Evolutionary conservation across 2,797 vertebrate species (phyloP).

Genomic region (Tenualosa ilisha): DNA sequence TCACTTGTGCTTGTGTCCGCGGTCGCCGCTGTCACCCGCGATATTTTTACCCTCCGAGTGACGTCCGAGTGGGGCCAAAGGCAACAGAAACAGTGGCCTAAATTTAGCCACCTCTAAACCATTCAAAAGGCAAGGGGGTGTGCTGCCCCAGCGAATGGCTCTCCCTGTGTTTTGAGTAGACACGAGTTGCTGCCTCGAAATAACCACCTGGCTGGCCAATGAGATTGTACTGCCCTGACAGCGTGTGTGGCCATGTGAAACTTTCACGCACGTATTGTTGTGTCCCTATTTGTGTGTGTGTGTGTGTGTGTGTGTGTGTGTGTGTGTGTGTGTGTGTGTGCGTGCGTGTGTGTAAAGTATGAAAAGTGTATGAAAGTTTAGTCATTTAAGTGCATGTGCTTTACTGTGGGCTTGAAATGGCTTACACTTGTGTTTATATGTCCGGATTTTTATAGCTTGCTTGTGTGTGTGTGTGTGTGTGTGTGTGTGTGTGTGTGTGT

Average conservation of each 20-base stretch:
- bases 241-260: conserved; percentile 44
- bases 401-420: conserved; percentile 6
- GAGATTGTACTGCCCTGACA: conserved; percentile 35
- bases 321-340: conserved; percentile 10
- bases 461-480: conserved; percentile 29
- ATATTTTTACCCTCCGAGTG: conserved; percentile 77
- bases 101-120: conserved; percentile 73
- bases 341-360: neutral
- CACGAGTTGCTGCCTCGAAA: conserved; percentile 61
- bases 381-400: conserved; percentile 15
- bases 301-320: conserved; percentile 27
- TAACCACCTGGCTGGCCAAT: conserved; percentile 52
- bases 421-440: neutral
- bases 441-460: conserved; percentile 27
- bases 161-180: conserved; percentile 56
- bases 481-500: conserved; percentile 14
- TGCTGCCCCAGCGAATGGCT: conserved; percentile 52
- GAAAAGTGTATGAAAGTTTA: conserved; percentile 19
- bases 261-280: conserved; percentile 53
- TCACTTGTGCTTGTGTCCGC: conserved; percentile 75
- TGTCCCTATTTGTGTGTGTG: conserved; percentile 43
- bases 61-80: conserved; percentile 68
- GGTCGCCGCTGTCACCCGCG: conserved; percentile 62
- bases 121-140: conserved; percentile 63
- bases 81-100: conserved; percentile 82